Conservation (phyloP, 2,888 invertebrate genomes). For the Ceraclea dissimilis region DNA sequence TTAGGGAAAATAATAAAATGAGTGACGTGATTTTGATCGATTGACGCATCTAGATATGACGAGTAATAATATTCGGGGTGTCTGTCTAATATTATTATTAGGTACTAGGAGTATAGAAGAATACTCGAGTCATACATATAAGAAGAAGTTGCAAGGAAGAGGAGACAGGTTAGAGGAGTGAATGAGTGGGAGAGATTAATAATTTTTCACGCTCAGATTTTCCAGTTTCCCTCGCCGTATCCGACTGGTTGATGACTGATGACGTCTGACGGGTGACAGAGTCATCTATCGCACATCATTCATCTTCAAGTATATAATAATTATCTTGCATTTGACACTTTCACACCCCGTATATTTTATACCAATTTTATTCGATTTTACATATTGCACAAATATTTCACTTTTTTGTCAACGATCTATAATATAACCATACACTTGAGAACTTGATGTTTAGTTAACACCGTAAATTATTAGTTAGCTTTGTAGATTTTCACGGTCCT, state of each 20-base stretch:
- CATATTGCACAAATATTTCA: not conserved
- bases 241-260: not conserved
- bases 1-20: constrained; percentile 4
- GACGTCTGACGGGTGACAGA: not conserved
- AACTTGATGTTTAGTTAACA: no score
- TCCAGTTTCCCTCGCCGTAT: not conserved
- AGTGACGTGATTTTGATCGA: not conserved
- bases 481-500: no score
- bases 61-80: no score
- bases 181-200: not conserved
- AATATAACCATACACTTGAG: no score
- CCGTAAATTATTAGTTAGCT: no score
- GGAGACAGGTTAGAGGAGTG: no score
- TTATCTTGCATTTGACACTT: not conserved
- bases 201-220: not conserved
- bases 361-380: not conserved
- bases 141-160: no score
- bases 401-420: not conserved
- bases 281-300: not conserved
- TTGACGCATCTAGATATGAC: no score
- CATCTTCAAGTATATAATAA: not conserved
- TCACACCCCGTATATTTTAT: not conserved
- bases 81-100: no score
- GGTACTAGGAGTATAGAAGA: no score
- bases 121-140: no score